Conservation (phyloP, 2,797 vertebrate genomes). For the Eleutherodactylus coqui region DNA sequence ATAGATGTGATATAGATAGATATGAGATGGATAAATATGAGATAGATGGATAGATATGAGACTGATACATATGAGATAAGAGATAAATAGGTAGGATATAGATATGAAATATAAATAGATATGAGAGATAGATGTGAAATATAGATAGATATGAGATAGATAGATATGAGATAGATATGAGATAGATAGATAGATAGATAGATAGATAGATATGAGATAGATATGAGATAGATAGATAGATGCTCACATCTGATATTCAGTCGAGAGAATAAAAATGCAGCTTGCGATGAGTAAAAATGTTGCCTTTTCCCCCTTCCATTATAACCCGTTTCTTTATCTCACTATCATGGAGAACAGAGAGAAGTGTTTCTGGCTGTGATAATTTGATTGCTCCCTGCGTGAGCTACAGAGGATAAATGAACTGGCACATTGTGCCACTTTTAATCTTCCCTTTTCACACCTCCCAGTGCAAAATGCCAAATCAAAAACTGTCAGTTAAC, state of each 20-base stretch:
- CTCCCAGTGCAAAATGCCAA: conserved; percentile 65
- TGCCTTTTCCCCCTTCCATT: conserved; percentile 55
- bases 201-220: no score
- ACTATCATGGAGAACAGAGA: conserved; percentile 59
- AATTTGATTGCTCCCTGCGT: conserved; percentile 69
- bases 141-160: not conserved
- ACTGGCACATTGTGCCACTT: conserved; percentile 65
- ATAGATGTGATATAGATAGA: conserved; percentile 14
- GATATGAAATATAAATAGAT: not conserved
- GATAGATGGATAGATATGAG: no score
- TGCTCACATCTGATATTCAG: not conserved
- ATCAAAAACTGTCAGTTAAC: conserved; percentile 64
- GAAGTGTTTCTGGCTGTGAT: conserved; percentile 63
- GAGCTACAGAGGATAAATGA: conserved; percentile 64
- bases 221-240: no score
- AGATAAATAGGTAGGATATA: not conserved
- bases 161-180: conserved; percentile 12
- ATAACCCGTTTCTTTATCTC: conserved; percentile 57
- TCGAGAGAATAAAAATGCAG: conserved; percentile 27
- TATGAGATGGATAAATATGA: no score
- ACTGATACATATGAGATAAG: no score
- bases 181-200: not conserved
- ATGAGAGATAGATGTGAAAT: no score
- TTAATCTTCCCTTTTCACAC: conserved; percentile 58
- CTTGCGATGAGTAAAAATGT: conserved; percentile 51